Conservation (phyloP, 2,888 invertebrate species). For the Catocala fraxini region DNA sequence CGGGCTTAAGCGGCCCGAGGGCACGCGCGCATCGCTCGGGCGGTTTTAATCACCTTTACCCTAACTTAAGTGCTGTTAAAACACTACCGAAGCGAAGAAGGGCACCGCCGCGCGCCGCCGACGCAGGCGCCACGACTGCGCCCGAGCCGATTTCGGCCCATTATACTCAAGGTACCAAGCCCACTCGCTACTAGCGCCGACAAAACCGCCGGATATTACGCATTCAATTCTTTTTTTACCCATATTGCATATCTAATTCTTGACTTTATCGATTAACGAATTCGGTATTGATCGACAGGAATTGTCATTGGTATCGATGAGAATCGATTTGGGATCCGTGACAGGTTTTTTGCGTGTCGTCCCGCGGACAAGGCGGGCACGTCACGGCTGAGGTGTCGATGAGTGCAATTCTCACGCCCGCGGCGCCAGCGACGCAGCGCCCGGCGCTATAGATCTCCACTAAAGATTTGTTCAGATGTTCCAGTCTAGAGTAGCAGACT, state of each 20-base stretch:
- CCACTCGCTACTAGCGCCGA: constrained; percentile 41
- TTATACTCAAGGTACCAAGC: constrained; percentile 28
- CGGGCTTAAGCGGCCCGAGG: constrained; percentile 68
- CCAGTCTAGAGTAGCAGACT: too few species aligned
- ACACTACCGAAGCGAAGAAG: constrained; percentile 69
- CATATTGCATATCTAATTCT: constrained; percentile 44
- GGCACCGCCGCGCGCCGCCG: constrained; percentile 51
- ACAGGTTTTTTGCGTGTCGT: constrained; percentile 71
- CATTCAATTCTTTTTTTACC: constrained; percentile 42
- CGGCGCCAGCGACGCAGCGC: constrained; percentile 47
- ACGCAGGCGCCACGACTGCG: constrained; percentile 65
- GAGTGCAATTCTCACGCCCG: constrained; percentile 69
- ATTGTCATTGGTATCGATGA: constrained; percentile 65
- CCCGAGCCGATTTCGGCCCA: constrained; percentile 28
- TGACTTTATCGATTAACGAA: constrained; percentile 37
- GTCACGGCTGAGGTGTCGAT: constrained; percentile 72
- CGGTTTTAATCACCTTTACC: constrained; percentile 81
- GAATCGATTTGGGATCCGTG: constrained; percentile 81
- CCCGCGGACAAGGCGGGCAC: constrained; percentile 49
- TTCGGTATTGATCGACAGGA: constrained; percentile 43
- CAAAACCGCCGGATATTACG: constrained; percentile 46
- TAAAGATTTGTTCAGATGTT: constrained; percentile 31
- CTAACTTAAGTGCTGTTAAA: constrained; percentile 73
- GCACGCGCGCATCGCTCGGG: constrained; percentile 69
- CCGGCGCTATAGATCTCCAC: constrained; percentile 54